Evolutionary conservation across 2,888 invertebrate genomes (phyloP), one percentile per base, ranked within the genome.

Genomic region (Drosophila siamana): DNA sequence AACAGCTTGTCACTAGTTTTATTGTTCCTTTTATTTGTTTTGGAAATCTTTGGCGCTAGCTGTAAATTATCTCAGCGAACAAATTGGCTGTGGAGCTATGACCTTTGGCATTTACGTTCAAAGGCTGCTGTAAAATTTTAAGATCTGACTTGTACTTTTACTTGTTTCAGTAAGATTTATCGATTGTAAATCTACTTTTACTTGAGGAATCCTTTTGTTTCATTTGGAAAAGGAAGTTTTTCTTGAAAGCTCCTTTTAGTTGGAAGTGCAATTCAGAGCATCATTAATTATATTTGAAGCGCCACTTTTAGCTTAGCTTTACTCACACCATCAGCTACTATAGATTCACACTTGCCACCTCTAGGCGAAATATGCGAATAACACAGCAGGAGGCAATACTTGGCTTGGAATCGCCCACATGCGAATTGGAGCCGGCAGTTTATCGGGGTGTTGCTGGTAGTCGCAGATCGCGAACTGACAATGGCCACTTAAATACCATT

Each of bases 401-500:
- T 7, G 7, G 7, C 36, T 13, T 57, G 52, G 59, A 38, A 61
- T 74, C 88, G 87, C 87, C 85, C 87, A 84, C 84, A 72, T 72
- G 81, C 60, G 64, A 71, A 55, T 46, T 67, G 50, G 60, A 70
- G 74, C 51, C n/a, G 60, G 46, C 71, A 54, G 52, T 56, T 79
- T 81, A 82, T 82, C 88, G 57, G 38, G 48, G 22, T 33, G 33
- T 33, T 22, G 15, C 26, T 50, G 41, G 59, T 51, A 61, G 40
- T 44, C 64, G 54, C 67, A 80, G 89, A 88, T 86, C 83, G 72
- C 79, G 50, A 43, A 54, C 60, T 75, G 82, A 88, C 85, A 86
- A 89, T 86, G 89, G 88, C 88, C 80, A 88, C 88, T 86, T 86
- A 89, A 86, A 88, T 86, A 78, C 86, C 83, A 89, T 83, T 84